These are phyloP conservation scores for Procapra przewalskii DNA, from an alignment of 2,113 vertebrate species.

Conservation along the genomic window DNA sequence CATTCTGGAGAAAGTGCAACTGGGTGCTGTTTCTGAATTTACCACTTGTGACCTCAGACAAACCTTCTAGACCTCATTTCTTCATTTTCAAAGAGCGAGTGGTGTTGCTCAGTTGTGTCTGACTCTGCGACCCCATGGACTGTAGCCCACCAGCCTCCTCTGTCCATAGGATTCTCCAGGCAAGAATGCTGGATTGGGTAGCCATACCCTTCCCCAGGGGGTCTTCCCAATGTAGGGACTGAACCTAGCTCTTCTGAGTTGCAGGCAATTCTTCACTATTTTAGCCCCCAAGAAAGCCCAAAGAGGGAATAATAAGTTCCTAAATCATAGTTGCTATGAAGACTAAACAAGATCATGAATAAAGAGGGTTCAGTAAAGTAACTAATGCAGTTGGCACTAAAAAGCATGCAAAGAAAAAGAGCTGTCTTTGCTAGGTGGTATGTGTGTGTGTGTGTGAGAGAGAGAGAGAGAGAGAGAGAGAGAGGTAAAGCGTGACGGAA, in stretches of 20 bases:
- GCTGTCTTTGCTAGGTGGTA: neutral
- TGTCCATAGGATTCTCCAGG: neutral
- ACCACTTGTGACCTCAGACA: neutral
- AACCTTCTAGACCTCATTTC: neutral
- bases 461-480: neutral
- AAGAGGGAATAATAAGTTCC: neutral
- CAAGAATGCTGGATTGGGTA: neutral
- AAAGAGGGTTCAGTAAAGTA: neutral
- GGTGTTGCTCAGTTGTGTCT: neutral
- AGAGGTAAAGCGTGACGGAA: neutral
- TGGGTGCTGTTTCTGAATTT: neutral
- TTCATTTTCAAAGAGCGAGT: neutral
- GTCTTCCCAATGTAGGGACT: neutral
- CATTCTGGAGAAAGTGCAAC: neutral
- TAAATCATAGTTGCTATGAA: neutral
- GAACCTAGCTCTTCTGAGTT: neutral
- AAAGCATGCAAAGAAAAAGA: neutral
- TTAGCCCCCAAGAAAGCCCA: neutral
- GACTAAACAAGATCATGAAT: neutral
- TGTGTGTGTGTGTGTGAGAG: neutral
- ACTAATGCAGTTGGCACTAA: neutral
- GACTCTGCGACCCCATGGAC: rapidly evolving
- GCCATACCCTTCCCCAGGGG: neutral
- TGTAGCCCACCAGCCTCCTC: neutral
- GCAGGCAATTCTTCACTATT: neutral